phyloP scores from a whole-genome alignment of 2,797 vertebrate species.

The Halcyon badia region DNA sequence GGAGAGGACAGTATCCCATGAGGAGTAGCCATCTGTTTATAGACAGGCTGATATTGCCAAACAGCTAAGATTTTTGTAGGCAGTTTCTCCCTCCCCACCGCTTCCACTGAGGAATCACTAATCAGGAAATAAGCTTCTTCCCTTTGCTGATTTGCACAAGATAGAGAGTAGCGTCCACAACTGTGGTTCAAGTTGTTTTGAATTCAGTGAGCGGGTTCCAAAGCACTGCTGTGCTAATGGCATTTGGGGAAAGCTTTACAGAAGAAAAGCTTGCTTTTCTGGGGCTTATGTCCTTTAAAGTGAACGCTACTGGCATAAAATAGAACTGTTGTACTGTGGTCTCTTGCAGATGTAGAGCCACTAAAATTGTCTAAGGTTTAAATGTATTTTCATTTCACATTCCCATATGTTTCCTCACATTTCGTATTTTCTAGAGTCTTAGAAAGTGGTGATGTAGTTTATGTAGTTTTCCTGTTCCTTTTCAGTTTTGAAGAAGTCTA shows the following conservation, averaged over 20 bases:
- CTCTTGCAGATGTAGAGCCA: background rate
- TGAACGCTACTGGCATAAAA: background rate
- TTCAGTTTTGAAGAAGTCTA: background rate
- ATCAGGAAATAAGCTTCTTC: conserved; percentile 5
- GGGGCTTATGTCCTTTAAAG: background rate
- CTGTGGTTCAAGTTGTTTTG: background rate
- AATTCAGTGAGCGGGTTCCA: background rate
- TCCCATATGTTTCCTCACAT: background rate
- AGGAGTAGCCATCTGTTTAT: conserved; percentile 65
- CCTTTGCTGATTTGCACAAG: background rate
- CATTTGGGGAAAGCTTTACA: background rate
- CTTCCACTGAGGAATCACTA: background rate
- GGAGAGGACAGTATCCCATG: conserved; percentile 30
- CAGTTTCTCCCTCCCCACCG: background rate
- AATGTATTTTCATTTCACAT: background rate
- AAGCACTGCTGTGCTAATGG: background rate
- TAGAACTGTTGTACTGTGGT: background rate
- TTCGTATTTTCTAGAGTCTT: background rate
- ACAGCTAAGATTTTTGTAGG: conserved; percentile 24
- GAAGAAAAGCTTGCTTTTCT: background rate
- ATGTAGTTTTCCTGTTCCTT: background rate
- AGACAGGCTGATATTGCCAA: conserved; percentile 44
- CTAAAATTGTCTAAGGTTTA: background rate
- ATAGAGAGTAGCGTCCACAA: background rate
- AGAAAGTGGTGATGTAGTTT: background rate